Base-by-base conservation (phyloP, 2,113 vertebrate genomes). In the Notechis scutatus region DNA sequence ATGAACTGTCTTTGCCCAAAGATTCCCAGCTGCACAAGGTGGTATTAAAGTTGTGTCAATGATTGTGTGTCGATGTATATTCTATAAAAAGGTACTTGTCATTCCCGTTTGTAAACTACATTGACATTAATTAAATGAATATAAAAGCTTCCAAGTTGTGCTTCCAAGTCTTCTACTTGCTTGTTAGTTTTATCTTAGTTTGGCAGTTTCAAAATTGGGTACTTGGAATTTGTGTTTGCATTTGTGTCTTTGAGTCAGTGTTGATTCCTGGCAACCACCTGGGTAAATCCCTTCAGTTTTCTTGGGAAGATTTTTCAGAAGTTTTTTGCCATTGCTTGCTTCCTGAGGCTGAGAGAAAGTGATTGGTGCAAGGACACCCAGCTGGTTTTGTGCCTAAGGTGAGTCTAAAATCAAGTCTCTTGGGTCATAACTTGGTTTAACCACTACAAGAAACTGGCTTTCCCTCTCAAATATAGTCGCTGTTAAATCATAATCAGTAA, bases 41-140 rank as follows among this genome's bases (percentile, higher is more conserved):
- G 96, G 95, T 97, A 95, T 97, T 97, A 96, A 95, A 64, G 95
- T 98, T 97, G 98, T 98, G 98, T 98, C 97, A 52, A 97, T 97
- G 98, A 98, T 98, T 97, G 98, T 98, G 98, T 99, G 98, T 99
- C 98, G 94, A 96, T 99, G 98, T 99, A 98, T 98, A 98, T 98
- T 98, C 98, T 99, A 98, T 98, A 97, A 97, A 98, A 98, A 98
- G 98, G 98, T 98, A 98, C 98, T 97, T 98, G 98, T 98, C 98
- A 97, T 98, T 98, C 98, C 98, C 98, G 97, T 99, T 99, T 99
- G 98, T 99, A 99, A 99, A 98, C 98, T 98, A 98, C 98, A 98
- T 98, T 99, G 98, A 98, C 98, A 98, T 99, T 98, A 98, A 99
- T 99, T 99, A 99, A 99, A 99, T 98, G 97, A 98, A 96, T 98